Conservation (phyloP, 2,888 invertebrate genomes). For the Silvanus unidentatus region DNA sequence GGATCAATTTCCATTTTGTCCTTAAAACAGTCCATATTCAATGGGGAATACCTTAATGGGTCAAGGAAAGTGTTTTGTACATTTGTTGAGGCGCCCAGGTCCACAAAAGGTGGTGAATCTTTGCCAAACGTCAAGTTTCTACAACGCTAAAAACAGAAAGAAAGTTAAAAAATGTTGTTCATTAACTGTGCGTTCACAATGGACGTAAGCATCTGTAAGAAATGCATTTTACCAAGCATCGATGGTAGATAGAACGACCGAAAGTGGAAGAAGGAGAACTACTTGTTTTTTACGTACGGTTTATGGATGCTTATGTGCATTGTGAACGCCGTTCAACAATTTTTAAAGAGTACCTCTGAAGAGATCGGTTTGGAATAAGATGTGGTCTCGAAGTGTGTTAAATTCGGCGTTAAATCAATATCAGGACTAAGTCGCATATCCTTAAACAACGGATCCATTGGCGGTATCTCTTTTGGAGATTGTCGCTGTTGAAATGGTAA, state of each 20-base stretch:
- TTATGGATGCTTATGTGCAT: too few species aligned
- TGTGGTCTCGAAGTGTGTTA: slow-evolving; percentile 42
- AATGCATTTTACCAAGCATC: too few species aligned
- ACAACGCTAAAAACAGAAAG: neutral
- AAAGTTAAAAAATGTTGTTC: too few species aligned
- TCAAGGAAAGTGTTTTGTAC: neutral
- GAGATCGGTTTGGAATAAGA: slow-evolving; percentile 39
- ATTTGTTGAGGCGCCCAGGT: neutral
- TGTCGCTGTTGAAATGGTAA: slow-evolving; percentile 32
- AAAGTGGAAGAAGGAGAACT: too few species aligned
- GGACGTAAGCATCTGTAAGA: too few species aligned
- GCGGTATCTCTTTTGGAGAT: slow-evolving; percentile 39
- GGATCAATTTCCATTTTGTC: slow-evolving; percentile 45
- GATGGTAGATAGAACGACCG: too few species aligned
- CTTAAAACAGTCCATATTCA: slow-evolving; percentile 12
- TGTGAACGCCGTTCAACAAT: neutral
- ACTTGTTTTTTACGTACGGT: too few species aligned
- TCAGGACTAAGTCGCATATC: slow-evolving; percentile 43
- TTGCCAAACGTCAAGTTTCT: slow-evolving; percentile 3
- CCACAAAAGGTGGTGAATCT: neutral
- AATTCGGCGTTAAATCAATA: slow-evolving; percentile 40
- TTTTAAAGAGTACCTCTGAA: slow-evolving; percentile 35
- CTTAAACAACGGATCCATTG: slow-evolving; percentile 57
- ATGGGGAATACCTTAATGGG: slow-evolving; percentile 9
- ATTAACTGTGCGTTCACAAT: too few species aligned